Conservation (phyloP, 1,140 invertebrate species). For the Orius insidiosus region DNA sequence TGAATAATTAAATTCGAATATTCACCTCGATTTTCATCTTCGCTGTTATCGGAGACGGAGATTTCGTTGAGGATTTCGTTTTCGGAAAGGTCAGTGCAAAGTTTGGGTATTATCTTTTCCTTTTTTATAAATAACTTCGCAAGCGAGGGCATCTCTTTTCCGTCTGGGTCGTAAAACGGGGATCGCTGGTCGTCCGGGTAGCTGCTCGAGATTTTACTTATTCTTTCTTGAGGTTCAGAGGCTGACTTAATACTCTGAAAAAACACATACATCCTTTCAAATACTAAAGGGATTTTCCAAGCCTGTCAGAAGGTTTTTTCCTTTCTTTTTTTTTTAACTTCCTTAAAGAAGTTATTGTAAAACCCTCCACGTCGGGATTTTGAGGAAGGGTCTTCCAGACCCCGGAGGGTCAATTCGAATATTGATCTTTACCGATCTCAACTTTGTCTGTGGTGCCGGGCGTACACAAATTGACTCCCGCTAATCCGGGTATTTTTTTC, state of each 20-base stretch:
- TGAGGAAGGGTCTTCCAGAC: too few species aligned
- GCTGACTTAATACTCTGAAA: constrained; percentile 60
- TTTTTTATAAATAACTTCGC: constrained; percentile 63
- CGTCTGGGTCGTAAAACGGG: constrained; percentile 72
- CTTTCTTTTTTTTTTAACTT: too few species aligned
- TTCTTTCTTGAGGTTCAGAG: constrained; percentile 62
- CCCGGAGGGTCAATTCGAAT: too few species aligned
- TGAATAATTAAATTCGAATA: constrained; percentile 17
- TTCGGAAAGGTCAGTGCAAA: constrained; percentile 37
- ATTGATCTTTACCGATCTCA: too few species aligned
- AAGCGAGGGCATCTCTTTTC: constrained; percentile 66
- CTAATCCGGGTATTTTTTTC: too few species aligned
- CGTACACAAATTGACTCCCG: too few species aligned
- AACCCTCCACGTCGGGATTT: too few species aligned
- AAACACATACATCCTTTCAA: too few species aligned
- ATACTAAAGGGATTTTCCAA: too few species aligned
- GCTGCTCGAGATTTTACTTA: constrained; percentile 64
- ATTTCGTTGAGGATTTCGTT: constrained; percentile 24
- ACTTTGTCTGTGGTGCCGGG: too few species aligned
- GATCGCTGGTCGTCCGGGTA: constrained; percentile 66
- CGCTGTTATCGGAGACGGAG: constrained; percentile 52
- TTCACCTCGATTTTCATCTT: constrained; percentile 53
- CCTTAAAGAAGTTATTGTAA: too few species aligned
- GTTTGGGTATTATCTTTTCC: constrained; percentile 70
- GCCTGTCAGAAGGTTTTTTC: too few species aligned